Evolutionary conservation across 2,797 vertebrate genomes (phyloP).

Genomic region (Lepus townsendii): DNA sequence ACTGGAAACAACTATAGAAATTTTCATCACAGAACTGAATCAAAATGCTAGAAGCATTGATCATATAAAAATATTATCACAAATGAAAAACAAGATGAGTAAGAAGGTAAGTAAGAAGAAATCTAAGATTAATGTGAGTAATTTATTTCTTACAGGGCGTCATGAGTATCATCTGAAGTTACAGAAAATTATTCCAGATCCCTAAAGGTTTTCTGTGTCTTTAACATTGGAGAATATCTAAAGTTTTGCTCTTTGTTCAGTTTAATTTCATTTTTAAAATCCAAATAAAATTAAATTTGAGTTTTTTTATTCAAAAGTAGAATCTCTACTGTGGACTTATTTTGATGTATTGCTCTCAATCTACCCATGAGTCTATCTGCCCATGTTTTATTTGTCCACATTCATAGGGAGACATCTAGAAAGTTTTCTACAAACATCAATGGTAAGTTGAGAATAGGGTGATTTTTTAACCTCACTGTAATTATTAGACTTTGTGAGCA

Average conservation of each 20-base stretch:
- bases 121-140: neutral
- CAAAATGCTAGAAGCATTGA: neutral
- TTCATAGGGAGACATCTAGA: neutral
- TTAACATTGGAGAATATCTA: neutral
- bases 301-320: neutral
- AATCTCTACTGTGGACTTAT: neutral
- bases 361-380: neutral
- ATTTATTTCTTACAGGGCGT: neutral
- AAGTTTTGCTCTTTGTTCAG: neutral
- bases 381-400: neutral
- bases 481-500: neutral
- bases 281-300: slow-evolving; percentile 20
- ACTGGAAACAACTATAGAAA: neutral
- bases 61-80: neutral
- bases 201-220: neutral
- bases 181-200: slow-evolving; percentile 39
- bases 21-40: neutral
- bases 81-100: neutral
- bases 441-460: neutral
- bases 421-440: neutral
- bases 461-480: neutral
- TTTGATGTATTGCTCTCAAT: neutral
- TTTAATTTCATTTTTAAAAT: neutral
- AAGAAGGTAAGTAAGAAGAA: neutral
- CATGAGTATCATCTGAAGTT: neutral